Evolutionary conservation across 2,113 vertebrate species (phyloP).

Genomic region (Tapirus terrestris): DNA sequence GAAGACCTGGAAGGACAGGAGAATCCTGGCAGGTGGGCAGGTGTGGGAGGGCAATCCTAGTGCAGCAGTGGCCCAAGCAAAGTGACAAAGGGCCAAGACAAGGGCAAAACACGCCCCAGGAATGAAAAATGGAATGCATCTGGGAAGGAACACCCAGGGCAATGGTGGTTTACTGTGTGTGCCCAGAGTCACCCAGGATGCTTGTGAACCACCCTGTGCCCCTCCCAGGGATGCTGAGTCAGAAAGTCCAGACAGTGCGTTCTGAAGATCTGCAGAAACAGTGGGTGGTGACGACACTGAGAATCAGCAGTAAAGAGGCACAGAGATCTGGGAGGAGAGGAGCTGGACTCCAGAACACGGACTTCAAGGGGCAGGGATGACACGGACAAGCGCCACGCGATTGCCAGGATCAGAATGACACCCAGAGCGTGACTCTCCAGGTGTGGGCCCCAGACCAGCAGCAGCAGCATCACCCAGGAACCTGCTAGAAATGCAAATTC

Average conservation of each 20-base stretch:
- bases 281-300: not conserved
- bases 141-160: not conserved
- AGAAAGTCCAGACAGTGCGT: not conserved
- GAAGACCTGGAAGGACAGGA: not conserved
- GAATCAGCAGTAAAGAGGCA: not conserved
- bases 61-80: not conserved
- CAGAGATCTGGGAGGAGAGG: not conserved
- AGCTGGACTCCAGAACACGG: not conserved
- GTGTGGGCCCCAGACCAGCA: not conserved
- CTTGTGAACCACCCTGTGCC: not conserved
- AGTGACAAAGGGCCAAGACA: not conserved
- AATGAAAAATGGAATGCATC: not conserved
- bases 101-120: not conserved
- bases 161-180: rapidly evolving
- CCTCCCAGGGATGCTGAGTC: not conserved
- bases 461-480: not conserved
- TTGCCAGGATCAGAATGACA: not conserved
- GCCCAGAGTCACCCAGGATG: not conserved
- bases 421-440: not conserved
- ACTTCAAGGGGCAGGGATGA: not conserved
- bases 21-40: not conserved
- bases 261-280: not conserved
- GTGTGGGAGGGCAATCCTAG: not conserved
- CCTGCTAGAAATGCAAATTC: not conserved
- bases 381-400: not conserved